Evolutionary conservation across 2,113 vertebrate species (phyloP).

Genomic region (Stigmatopora nigra): DNA sequence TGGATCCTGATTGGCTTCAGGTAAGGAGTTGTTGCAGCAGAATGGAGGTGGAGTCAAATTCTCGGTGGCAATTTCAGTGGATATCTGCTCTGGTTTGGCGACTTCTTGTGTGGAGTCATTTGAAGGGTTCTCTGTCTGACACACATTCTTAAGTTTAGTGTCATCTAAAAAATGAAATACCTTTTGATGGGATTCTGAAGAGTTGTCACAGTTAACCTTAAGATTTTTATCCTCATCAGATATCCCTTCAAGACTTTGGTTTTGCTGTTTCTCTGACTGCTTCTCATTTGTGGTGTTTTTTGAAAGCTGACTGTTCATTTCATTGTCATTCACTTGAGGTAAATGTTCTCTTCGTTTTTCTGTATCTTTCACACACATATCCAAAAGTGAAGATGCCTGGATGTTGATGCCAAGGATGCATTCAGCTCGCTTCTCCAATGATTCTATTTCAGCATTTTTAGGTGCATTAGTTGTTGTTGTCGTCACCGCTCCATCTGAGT

Average conservation of each 20-base stretch:
- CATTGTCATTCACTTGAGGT: neutral
- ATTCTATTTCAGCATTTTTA: slow-evolving; percentile 31
- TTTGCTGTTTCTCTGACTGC: slow-evolving; percentile 2
- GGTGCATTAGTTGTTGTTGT: slow-evolving; percentile 9
- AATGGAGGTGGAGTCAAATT: neutral
- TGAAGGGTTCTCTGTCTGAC: neutral
- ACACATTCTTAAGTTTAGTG: neutral
- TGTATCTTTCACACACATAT: slow-evolving; percentile 3
- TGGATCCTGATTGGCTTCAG: neutral
- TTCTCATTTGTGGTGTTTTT: neutral
- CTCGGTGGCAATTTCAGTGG: neutral
- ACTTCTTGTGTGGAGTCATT: slow-evolving; percentile 8
- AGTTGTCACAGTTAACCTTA: slow-evolving; percentile 6
- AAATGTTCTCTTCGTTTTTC: slow-evolving; percentile 3
- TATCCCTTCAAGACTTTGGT: slow-evolving; percentile 4
- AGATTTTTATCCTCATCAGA: neutral
- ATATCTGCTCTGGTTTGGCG: slow-evolving; percentile 7
- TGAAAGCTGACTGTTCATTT: neutral
- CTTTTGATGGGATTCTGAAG: slow-evolving; percentile 12
- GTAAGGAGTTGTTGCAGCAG: neutral
- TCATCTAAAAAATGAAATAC: neutral
- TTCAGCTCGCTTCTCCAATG: slow-evolving; percentile 56
- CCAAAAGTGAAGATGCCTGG: slow-evolving; percentile 6
- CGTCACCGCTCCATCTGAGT: slow-evolving; percentile 12
- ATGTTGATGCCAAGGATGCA: slow-evolving; percentile 63